These are phyloP conservation scores for Apostichopus leukothele DNA, from an alignment of 53 echinoderm and acorn worm species.

Conservation along the genomic window DNA sequence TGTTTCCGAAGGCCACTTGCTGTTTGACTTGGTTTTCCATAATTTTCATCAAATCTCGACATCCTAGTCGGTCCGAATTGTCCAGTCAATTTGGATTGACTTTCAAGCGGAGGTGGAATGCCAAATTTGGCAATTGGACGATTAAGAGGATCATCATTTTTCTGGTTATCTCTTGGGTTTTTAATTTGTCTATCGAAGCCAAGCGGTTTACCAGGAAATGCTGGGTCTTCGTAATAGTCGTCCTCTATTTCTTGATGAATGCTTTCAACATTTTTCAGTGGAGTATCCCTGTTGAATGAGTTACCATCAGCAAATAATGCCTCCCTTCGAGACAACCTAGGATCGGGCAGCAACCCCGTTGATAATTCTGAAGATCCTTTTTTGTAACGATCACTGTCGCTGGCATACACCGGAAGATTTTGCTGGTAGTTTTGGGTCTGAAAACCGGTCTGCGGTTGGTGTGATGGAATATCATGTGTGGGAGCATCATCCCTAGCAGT, in stretches of 20 bases:
- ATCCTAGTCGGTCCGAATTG: not conserved
- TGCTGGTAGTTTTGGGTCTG: not conserved
- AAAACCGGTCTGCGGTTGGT: not conserved
- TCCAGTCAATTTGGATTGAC: not conserved
- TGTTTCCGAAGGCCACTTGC: no score
- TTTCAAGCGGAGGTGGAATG: not conserved
- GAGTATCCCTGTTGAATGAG: not conserved
- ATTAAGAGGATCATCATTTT: not conserved
- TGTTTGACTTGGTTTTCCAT: constrained; percentile 22
- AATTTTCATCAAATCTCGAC: constrained; percentile 25
- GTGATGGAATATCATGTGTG: not conserved
- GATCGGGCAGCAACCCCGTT: not conserved
- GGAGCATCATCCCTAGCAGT: not conserved
- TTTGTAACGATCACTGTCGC: not conserved
- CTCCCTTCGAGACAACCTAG: not conserved
- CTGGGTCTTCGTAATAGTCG: constrained; percentile 46
- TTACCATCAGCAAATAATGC: not conserved
- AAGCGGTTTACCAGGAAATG: constrained; percentile 45
- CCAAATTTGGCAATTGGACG: not conserved
- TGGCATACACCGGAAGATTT: not conserved
- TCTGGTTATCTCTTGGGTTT: not conserved
- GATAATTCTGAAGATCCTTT: not conserved
- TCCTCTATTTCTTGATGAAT: constrained; percentile 24
- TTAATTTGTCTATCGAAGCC: constrained; percentile 16
- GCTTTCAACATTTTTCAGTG: not conserved